A percentile compares a stretch with the other conserved stretches of the same genome.
Conservation (phyloP, 2,888 invertebrate species). For the Torymus tubicola region DNA sequence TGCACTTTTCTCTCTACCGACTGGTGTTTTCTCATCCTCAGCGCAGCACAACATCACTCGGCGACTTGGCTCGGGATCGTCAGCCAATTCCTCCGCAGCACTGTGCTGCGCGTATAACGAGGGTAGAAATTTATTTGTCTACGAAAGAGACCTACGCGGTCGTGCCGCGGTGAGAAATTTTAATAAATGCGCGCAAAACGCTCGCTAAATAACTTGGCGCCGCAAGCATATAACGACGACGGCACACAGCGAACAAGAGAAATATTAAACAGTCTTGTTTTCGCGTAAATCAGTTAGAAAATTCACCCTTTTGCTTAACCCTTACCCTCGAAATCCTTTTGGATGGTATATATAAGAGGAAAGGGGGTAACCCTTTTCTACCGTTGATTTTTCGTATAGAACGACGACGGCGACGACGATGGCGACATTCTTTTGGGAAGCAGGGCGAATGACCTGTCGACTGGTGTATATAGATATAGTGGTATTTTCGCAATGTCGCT, state of each 20-base stretch:
- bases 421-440: constrained; percentile 32
- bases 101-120: constrained; percentile 23
- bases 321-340: constrained; percentile 67
- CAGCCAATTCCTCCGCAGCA: constrained; percentile 3
- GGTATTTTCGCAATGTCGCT: not conserved
- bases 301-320: constrained; percentile 61
- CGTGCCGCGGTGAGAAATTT: constrained; percentile 62
- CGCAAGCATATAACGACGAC: constrained; percentile 59
- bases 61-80: not conserved
- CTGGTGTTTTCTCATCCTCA: no score
- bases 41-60: not conserved
- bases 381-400: constrained; percentile 11
- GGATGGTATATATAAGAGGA: constrained; percentile 40
- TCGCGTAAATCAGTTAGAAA: constrained; percentile 76
- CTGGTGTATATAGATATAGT: not conserved
- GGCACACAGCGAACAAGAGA: constrained; percentile 66
- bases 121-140: constrained; percentile 57
- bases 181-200: constrained; percentile 63
- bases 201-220: constrained; percentile 68
- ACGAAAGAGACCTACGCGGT: constrained; percentile 38
- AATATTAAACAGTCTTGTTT: constrained; percentile 76
- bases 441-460: constrained; percentile 1
- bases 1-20: no score
- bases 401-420: not conserved
- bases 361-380: not conserved